Evolutionary conservation across 1,140 invertebrate species (phyloP).

Genomic region (Ips nitidus): DNA sequence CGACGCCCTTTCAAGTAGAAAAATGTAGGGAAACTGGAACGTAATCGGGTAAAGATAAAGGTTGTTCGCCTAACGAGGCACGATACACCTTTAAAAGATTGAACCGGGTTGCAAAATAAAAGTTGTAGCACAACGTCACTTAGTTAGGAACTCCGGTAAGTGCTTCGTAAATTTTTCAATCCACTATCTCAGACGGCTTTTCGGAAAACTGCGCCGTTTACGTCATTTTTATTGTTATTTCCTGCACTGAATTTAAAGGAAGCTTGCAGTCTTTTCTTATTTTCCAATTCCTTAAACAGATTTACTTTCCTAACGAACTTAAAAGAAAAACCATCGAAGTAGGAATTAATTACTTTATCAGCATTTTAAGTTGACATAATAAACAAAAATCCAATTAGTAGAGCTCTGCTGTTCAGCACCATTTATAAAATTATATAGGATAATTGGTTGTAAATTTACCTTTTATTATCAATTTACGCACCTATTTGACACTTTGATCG

Average conservation of each 20-base stretch:
- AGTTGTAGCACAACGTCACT: conserved; percentile 16
- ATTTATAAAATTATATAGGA: too few relatives aligned
- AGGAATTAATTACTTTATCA: background rate
- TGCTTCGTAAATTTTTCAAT: conserved; percentile 24
- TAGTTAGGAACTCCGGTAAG: conserved; percentile 18
- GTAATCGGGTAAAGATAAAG: too few relatives aligned
- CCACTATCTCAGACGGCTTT: conserved; percentile 16
- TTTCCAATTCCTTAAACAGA: conserved; percentile 13
- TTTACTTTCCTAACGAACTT: conserved; percentile 9
- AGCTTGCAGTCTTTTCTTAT: conserved; percentile 10
- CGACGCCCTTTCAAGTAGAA: background rate
- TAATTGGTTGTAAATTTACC: too few relatives aligned
- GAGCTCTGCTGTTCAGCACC: too few relatives aligned
- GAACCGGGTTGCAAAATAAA: conserved; percentile 4
- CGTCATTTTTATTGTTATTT: conserved; percentile 26
- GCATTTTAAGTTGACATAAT: background rate
- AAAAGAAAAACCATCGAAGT: conserved; percentile 11
- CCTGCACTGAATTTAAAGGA: conserved; percentile 18
- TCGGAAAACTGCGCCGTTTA: conserved; percentile 17
- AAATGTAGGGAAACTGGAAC: background rate
- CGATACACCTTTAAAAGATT: conserved; percentile 8
- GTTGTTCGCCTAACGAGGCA: background rate
- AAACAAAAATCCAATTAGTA: too few relatives aligned
- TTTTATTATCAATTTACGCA: too few relatives aligned
- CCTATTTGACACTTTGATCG: too few relatives aligned